Evolutionary conservation across 2,797 vertebrate species (phyloP), one percentile per base, ranked within the genome.

Genomic region (Rhinichthys osculus): DNA sequence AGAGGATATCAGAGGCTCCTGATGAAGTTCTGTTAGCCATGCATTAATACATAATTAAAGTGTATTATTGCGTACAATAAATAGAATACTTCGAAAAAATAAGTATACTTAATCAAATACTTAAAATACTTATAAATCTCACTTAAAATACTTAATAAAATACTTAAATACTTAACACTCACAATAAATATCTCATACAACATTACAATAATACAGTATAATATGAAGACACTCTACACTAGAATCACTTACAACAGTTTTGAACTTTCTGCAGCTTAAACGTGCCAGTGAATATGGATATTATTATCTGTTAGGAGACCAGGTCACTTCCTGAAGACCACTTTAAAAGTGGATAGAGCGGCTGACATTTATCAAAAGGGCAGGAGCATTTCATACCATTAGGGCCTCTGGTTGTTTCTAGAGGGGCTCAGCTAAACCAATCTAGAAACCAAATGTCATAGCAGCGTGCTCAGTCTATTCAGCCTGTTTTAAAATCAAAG

Each of bases 281-380:
- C 16, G 14, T 85, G 27, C 38, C 42, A 54, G 78, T 72, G 84
- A 85, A 80, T 81, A 81, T 81, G 69, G 93, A 81, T 85, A 69
- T 87, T 78, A 79, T 81, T 81, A 83, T 83, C 80, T 85, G 86
- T 85, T 54, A 72, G 80, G 42, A 85, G 80, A 85, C 67, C 84
- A 79, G 80, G 57, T 85, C 70, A 82, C 27, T 77, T 83, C 38
- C 78, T 78, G 47, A 82, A 89, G 80, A 62, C 80, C 83, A 74
- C 69, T 87, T 79, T 85, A 77, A 83, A 85, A 89, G 73, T 62
- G 44, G 73, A 77, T 73, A 78, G 76, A 82, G 66, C 67, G 7
- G 42, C 83, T 87, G 86, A 85, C 86, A 87, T 87, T 87, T 87
- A 84, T 82, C 78, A 54, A 87, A 87, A 87, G 86, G 86, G 86